These are phyloP conservation scores for Prorops nasuta DNA, from an alignment of 1,140 invertebrate species.

Conservation along the genomic window DNA sequence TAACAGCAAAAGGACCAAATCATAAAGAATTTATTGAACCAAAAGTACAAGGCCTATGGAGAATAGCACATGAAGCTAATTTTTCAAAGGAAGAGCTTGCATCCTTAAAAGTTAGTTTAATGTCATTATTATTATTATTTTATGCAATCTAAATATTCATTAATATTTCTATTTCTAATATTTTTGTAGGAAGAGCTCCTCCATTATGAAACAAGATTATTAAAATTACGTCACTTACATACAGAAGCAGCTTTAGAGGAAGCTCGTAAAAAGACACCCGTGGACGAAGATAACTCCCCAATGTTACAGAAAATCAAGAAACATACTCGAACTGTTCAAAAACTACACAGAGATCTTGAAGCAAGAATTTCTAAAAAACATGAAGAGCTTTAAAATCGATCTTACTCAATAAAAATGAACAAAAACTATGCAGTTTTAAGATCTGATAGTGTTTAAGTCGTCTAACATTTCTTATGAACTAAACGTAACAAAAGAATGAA, in stretches of 20 bases:
- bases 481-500: no score
- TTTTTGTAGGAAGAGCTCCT: conserved; percentile 71
- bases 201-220: conserved; percentile 83
- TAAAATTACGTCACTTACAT: conserved; percentile 81
- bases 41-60: conserved; percentile 86
- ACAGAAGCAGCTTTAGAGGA: conserved; percentile 63
- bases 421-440: no score
- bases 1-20: conserved; percentile 71
- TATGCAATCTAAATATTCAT: conserved; percentile 2
- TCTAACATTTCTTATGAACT: no score
- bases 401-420: no score
- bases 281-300: conserved; percentile 37
- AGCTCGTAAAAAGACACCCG: conserved; percentile 35
- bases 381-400: conserved; percentile 69
- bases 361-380: conserved; percentile 74
- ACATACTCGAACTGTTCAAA: conserved; percentile 80
- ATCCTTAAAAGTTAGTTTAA: conserved; percentile 70
- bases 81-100: conserved; percentile 79
- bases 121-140: conserved; percentile 1
- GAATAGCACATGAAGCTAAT: conserved; percentile 73
- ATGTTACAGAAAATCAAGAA: conserved; percentile 75
- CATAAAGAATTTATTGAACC: conserved; percentile 86
- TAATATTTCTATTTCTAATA: background rate
- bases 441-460: no score
- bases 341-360: conserved; percentile 81